phyloP scores from a whole-genome alignment of 2,797 vertebrate genomes.

The Micrastur ruficollis region DNA sequence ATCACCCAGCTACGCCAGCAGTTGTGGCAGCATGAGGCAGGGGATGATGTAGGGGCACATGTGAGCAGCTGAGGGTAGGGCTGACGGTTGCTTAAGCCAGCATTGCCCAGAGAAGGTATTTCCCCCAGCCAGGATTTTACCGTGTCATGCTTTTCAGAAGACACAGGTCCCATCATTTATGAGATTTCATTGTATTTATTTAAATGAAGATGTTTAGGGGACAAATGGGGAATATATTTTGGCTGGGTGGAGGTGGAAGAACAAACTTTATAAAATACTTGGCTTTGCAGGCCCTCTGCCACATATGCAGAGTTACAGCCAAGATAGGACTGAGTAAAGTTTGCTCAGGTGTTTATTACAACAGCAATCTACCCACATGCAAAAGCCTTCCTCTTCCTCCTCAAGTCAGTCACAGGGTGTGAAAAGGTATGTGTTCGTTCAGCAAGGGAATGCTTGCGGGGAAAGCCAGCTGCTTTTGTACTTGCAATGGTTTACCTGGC shows the following conservation, averaged over 20 bases:
- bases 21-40: neutral
- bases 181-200: neutral
- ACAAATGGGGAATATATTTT: neutral
- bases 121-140: neutral
- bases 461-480: neutral
- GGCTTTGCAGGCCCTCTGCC: neutral
- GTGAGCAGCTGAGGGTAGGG: neutral
- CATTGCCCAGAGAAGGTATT: neutral
- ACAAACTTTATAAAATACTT: neutral
- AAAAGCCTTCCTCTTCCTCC: constrained; percentile 11
- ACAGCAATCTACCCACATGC: neutral
- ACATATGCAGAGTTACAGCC: neutral
- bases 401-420: neutral
- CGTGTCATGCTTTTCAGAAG: neutral
- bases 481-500: neutral
- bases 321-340: neutral
- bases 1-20: neutral
- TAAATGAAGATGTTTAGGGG: neutral
- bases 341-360: neutral
- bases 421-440: neutral
- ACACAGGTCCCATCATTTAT: neutral
- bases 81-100: neutral
- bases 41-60: neutral
- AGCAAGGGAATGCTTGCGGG: neutral
- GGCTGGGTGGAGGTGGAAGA: neutral